Evolutionary conservation across 2,797 vertebrate genomes (phyloP), one percentile per base, ranked within the genome.

Genomic region (Epinephelus malabaricus): DNA sequence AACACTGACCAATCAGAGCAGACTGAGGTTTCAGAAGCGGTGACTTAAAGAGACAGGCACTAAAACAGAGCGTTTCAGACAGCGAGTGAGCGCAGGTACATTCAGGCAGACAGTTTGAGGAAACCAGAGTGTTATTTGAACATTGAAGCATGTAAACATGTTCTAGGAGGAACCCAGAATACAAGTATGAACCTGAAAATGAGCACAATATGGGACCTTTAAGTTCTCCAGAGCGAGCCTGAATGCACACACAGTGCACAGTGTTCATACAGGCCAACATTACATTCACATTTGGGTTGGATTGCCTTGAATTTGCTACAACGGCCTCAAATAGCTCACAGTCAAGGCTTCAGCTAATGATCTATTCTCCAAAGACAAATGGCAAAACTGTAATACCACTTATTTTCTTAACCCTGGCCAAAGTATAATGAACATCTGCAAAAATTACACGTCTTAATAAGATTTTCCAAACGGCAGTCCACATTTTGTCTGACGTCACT

Each of bases 381-480:
- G 87, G 79, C 82, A 80, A 84, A 86, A 83, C 82, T 77, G 76
- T 70, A 86, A 79, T 67, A 89, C 53, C 82, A 84, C 71, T 82
- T 88, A 89, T 91, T 91, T 88, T 91, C 82, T 83, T 85, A 86
- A 91, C 86, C 87, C 14, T 61, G 73, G 83, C 85, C 85, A 91
- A 91, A 87, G 69, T 21, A 45, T 91, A 92, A 91, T 82, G 86
- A 92, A 92, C 91, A 90, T 93, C 93, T 93, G 90, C 83, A 80
- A 87, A 93, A 87, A 87, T 80, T 55, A 85, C 85, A 87, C 76
- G 21, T 90, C 87, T 88, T 87, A 85, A 87, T 83, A 87, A 85
- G 71, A 84, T 89, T 89, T 92, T 92, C 93, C 87, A 78, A 89
- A 67, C 27, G 51, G 67, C 73, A 66, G 55, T 78, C 78, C 62